Conservation (phyloP, 2,888 invertebrate species). For the Drosophila suboccidentalis region DNA sequence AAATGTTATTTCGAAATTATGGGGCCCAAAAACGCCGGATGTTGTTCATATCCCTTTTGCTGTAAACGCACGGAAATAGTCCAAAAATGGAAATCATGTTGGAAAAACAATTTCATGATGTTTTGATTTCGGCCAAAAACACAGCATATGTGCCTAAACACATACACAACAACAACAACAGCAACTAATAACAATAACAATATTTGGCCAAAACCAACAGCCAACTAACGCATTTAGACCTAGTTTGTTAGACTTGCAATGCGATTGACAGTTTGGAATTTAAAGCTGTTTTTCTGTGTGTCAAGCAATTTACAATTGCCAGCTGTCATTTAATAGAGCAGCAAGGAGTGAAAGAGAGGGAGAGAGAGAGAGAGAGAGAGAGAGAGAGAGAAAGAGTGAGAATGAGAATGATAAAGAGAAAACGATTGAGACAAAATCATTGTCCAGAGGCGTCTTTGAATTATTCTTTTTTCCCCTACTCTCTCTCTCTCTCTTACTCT, state of each 20-base stretch:
- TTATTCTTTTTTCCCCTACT: background rate
- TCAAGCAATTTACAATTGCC: conserved; percentile 61
- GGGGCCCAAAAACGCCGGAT: conserved; percentile 74
- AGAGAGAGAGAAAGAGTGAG: background rate
- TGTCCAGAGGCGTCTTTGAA: background rate
- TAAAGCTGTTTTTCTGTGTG: conserved; percentile 40
- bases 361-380: background rate
- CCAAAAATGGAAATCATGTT: conserved; percentile 69
- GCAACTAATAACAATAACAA: conserved; percentile 5
- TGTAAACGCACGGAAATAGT: conserved; percentile 83
- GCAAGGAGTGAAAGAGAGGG: background rate
- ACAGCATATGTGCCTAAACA: conserved; percentile 73
- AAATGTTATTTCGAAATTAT: conserved; percentile 81
- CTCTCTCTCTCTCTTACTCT: conserved; percentile 25
- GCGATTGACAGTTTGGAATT: conserved; percentile 76
- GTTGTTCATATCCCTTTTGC: conserved; percentile 83
- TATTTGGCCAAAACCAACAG: conserved; percentile 10
- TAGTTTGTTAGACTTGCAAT: conserved; percentile 41
- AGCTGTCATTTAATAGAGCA: conserved; percentile 15
- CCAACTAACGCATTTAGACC: conserved; percentile 27
- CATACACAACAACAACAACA: conserved; percentile 8
- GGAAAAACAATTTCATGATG: conserved; percentile 81
- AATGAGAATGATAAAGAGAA: background rate
- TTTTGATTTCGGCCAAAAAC: conserved; percentile 65
- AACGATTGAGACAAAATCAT: conserved; percentile 20